Evolutionary conservation across 2,888 invertebrate genomes (phyloP).

Genomic region (Macrosiphum euphorbiae): DNA sequence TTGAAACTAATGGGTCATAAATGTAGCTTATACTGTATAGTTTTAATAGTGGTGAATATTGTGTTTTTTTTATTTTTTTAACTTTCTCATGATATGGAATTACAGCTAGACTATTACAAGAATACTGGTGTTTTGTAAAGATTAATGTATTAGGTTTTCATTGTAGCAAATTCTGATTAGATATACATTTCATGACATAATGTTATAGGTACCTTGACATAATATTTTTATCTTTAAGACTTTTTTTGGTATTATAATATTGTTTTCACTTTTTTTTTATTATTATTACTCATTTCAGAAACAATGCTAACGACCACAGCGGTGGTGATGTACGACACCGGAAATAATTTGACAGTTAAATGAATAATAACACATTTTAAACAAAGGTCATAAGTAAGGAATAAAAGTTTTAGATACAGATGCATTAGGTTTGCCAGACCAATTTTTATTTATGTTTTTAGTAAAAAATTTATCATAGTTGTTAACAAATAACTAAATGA

Average conservation of each 20-base stretch:
- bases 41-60: neutral
- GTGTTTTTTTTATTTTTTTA: neutral
- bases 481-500: slow-evolving; percentile 57
- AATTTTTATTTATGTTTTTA: slow-evolving; percentile 63
- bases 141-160: slow-evolving; percentile 17
- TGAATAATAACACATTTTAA: slow-evolving; percentile 61
- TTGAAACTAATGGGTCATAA: neutral
- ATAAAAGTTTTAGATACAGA: slow-evolving; percentile 55
- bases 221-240: neutral
- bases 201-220: neutral
- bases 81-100: neutral
- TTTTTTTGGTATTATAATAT: neutral
- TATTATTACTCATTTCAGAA: slow-evolving; percentile 68
- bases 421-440: slow-evolving; percentile 64
- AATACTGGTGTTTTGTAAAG: neutral
- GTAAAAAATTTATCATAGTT: slow-evolving; percentile 59
- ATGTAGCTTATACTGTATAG: neutral
- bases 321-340: slow-evolving; percentile 69
- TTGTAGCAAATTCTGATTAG: neutral
- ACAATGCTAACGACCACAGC: slow-evolving; percentile 69
- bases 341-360: slow-evolving; percentile 68
- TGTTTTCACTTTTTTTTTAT: slow-evolving; percentile 21
- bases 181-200: slow-evolving; percentile 31
- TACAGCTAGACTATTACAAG: neutral
- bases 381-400: slow-evolving; percentile 63